Base-by-base conservation (phyloP, 2,797 vertebrate genomes). In the Astyanax mexicanus region DNA sequence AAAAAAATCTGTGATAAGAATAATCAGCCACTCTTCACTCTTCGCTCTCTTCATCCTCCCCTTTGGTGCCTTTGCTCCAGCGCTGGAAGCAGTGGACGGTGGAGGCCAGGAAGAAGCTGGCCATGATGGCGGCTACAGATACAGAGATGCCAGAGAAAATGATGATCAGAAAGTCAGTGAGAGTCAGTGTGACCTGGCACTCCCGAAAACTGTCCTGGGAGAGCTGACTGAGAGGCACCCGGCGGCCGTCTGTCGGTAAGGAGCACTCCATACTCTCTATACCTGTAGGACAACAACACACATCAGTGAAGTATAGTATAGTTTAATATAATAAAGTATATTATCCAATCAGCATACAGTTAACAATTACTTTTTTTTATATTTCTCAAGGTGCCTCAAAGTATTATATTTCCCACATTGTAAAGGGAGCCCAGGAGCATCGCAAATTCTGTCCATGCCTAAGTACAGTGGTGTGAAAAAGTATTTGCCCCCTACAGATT, bases 81-180 rank as follows among this genome's bases (percentile, higher is more conserved):
- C 95, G 95, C 81, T 99, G 97, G 94, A 99, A 98, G 85, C 97
- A 99, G 84, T 98, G 97, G 15, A 98, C 97, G 40, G 97, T 95
- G 3, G 96, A 97, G 38, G 97, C 98, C 92, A 99, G 91, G 90
- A 99, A 96, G 90, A 99, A 99, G 91, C 98, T 99, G 8, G 98
- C 96, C 76, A 97, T 95, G 79, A 99, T 99, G 86, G 98, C 98
- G 25, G 96, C 97, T 11, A 99, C 94, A 19, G 97, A 99, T 80
- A 99, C 97, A 0, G 95, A 97, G 8, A 98, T 97, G 37, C 98
- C 98, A 0, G 98, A 99, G 91, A 99, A 99, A 87, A 98, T 95
- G 86, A 99, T 98, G 92, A 99, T 98, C 68, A 98, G 93, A 80
- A 98, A 95, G 91, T 99, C 98, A 0, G 95, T 98, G 83, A 99